A percentile compares a stretch with the other conserved stretches of the same genome.
Conservation (phyloP, 2,888 invertebrate genomes). For the Cyclophora albipunctata region DNA sequence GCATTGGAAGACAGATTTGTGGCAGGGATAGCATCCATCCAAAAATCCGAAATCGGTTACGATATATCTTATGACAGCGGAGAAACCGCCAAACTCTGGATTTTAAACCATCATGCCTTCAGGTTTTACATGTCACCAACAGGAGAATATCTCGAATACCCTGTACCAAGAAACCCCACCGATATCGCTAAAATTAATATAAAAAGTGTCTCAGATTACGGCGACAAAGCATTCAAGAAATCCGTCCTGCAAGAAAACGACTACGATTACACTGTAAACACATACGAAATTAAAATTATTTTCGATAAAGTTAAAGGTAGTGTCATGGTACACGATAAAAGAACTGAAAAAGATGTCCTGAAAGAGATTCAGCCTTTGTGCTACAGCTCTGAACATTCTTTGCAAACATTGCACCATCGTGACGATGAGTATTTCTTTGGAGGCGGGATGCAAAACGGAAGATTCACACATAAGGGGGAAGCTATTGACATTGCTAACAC, state of each 20-base stretch:
- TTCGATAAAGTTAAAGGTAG: conserved; percentile 49
- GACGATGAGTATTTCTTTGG: conserved; percentile 56
- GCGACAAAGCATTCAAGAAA: conserved; percentile 37
- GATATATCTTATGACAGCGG: conserved; percentile 41
- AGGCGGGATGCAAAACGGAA: conserved; percentile 67
- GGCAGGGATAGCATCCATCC: conserved; percentile 29
- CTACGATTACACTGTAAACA: conserved; percentile 36
- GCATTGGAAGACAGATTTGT: too few species aligned
- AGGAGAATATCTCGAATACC: conserved; percentile 51
- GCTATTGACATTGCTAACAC: conserved; percentile 50
- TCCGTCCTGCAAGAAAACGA: conserved; percentile 34
- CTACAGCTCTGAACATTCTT: conserved; percentile 34
- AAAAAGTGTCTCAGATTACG: conserved; percentile 46
- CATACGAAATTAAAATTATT: conserved; percentile 43
- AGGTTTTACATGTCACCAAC: conserved; percentile 57
- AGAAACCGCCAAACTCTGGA: conserved; percentile 44
- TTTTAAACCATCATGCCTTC: conserved; percentile 57
- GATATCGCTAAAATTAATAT: conserved; percentile 51
- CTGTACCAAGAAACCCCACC: conserved; percentile 41
- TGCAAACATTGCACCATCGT: conserved; percentile 41
- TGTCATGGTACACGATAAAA: conserved; percentile 45
- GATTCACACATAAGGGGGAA: conserved; percentile 59
- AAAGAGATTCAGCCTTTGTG: conserved; percentile 40
- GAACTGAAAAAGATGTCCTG: conserved; percentile 45
- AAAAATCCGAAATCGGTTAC: conserved; percentile 41